phyloP scores from a whole-genome alignment of 1,140 invertebrate species.

The Saccostrea echinata region DNA sequence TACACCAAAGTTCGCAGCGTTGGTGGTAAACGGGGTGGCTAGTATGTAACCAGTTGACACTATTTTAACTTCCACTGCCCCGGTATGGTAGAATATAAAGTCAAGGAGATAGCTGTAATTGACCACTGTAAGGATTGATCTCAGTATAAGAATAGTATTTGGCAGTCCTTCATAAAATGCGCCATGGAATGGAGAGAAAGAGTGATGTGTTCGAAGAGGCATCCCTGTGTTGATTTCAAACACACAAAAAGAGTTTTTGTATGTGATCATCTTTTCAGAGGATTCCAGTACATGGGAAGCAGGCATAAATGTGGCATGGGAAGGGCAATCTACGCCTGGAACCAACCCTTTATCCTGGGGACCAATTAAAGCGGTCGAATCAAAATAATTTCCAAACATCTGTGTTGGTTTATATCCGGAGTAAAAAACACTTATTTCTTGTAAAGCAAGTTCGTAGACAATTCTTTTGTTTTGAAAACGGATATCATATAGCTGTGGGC shows the following conservation, averaged over 20 bases:
- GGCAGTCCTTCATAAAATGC: conserved; percentile 62
- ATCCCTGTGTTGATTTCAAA: conserved; percentile 67
- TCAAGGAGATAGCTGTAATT: conserved; percentile 76
- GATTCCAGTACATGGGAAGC: conserved; percentile 58
- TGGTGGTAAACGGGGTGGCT: conserved; percentile 51
- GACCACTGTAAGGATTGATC: conserved; percentile 63
- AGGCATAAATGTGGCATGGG: conserved; percentile 65
- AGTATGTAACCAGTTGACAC: conserved; percentile 71
- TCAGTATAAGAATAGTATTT: conserved; percentile 62
- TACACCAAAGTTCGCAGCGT: conserved; percentile 64
- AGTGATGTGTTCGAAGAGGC: conserved; percentile 64
- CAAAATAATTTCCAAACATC: conserved; percentile 62
- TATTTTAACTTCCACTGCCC: conserved; percentile 66
- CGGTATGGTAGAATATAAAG: conserved; percentile 72
- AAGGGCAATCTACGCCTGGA: conserved; percentile 71
- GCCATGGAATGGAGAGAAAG: conserved; percentile 42
- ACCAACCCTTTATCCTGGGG: conserved; percentile 41
- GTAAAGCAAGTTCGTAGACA: conserved; percentile 68
- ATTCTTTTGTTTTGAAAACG: conserved; percentile 67
- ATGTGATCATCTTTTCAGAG: conserved; percentile 47
- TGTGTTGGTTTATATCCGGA: conserved; percentile 63
- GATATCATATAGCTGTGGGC: conserved; percentile 67
- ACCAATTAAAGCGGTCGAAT: conserved; percentile 62
- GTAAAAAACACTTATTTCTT: conserved; percentile 70
- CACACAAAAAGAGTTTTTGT: conserved; percentile 61